Evolutionary conservation across 2,888 invertebrate genomes (phyloP).

Genomic region (Plagodis pulveraria): DNA sequence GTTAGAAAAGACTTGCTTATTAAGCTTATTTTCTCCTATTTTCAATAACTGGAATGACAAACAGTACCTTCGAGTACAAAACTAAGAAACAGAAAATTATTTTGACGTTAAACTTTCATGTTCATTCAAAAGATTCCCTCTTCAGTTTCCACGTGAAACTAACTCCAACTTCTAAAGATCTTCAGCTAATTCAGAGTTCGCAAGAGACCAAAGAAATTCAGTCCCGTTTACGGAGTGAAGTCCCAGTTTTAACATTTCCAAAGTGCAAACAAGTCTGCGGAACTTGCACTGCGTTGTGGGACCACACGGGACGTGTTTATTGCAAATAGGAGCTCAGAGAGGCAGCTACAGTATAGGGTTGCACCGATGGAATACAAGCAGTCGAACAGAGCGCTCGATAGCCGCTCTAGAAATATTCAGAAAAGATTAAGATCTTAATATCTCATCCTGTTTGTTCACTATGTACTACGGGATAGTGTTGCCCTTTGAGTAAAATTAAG

Average conservation of each 20-base stretch:
- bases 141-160: conserved; percentile 17
- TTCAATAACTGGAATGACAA: too few relatives aligned
- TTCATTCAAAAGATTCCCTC: conserved; percentile 8
- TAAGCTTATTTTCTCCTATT: too few relatives aligned
- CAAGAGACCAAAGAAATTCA: conserved; percentile 56
- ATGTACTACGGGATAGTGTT: too few relatives aligned
- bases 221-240: conserved; percentile 55
- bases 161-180: conserved; percentile 25
- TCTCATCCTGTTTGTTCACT: too few relatives aligned
- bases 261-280: conserved; percentile 67
- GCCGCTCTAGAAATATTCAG: too few relatives aligned
- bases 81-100: too few relatives aligned
- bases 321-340: conserved; percentile 68
- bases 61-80: too few relatives aligned
- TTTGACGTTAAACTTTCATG: too few relatives aligned
- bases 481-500: too few relatives aligned
- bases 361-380: not conserved
- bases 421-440: too few relatives aligned
- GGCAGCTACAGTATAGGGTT: conserved; percentile 36
- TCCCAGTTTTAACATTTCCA: conserved; percentile 65
- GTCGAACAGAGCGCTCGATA: too few relatives aligned
- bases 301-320: conserved; percentile 71
- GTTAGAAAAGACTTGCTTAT: too few relatives aligned
- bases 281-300: conserved; percentile 62
- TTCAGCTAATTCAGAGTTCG: conserved; percentile 55